A percentile compares a stretch with the other conserved stretches of the same genome.
Evolutionary conservation across 1,140 invertebrate species (phyloP).

Genomic region (Drosophila gunungcola): DNA sequence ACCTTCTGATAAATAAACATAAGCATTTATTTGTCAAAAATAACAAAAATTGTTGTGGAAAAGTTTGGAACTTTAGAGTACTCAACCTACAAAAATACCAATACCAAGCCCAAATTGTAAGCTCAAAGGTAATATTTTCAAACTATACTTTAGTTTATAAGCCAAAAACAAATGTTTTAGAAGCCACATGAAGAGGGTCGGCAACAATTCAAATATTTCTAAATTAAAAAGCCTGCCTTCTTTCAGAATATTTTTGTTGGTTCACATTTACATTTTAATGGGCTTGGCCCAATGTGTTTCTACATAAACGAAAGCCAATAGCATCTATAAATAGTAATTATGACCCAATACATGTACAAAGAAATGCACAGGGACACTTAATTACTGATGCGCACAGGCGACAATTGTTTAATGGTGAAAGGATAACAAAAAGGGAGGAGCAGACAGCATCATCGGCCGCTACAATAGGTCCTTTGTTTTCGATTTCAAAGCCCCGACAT

Average conservation of each 20-base stretch:
- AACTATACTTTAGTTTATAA: no score
- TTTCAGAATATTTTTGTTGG: conserved; percentile 7
- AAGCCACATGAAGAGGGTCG: no score
- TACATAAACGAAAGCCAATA: conserved; percentile 11
- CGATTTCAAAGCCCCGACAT: conserved; percentile 66
- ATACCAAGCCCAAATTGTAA: no score
- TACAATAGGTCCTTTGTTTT: conserved; percentile 68
- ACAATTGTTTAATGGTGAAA: conserved; percentile 64
- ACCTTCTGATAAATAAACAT: no score
- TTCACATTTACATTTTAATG: not conserved
- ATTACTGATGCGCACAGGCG: conserved; percentile 49
- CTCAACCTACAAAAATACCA: no score
- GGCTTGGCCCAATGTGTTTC: conserved; percentile 6
- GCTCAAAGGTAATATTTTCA: no score
- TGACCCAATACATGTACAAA: conserved; percentile 6
- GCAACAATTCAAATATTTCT: not conserved
- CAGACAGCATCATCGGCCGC: conserved; percentile 29
- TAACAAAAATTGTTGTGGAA: no score
- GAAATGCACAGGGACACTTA: conserved; percentile 52
- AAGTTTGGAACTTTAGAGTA: no score
- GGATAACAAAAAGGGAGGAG: conserved; percentile 24
- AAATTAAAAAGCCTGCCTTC: not conserved
- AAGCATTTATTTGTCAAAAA: no score
- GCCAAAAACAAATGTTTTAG: no score
- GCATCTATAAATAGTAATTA: conserved; percentile 39